Conservation (phyloP, 2,888 invertebrate genomes). For the Schrankia costaestrigalis region DNA sequence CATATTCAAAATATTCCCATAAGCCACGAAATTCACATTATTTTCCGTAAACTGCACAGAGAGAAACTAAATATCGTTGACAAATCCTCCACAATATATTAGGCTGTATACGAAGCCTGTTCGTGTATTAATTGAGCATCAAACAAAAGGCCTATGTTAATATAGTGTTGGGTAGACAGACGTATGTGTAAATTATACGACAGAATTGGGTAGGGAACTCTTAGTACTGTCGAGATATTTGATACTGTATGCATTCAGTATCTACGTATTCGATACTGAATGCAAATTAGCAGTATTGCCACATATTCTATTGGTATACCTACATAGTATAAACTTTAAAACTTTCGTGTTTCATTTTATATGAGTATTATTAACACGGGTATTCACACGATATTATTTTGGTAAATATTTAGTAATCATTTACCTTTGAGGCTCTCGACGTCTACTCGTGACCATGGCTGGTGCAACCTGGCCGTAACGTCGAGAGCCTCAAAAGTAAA, state of each 20-base stretch:
- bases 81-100: slow-evolving; percentile 55
- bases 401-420: too few species aligned
- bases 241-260: neutral
- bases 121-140: slow-evolving; percentile 60
- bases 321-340: too few species aligned
- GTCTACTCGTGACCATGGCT: too few species aligned
- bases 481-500: too few species aligned
- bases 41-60: slow-evolving; percentile 9
- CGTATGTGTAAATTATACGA: slow-evolving; percentile 77
- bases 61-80: slow-evolving; percentile 55
- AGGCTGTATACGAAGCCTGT: slow-evolving; percentile 23
- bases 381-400: too few species aligned
- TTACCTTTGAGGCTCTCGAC: too few species aligned
- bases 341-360: too few species aligned
- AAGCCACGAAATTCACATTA: slow-evolving; percentile 12
- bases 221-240: slow-evolving; percentile 24
- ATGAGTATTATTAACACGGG: too few species aligned
- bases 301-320: too few species aligned
- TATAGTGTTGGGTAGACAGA: slow-evolving; percentile 69
- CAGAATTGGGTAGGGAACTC: slow-evolving; percentile 37
- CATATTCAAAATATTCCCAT: slow-evolving; percentile 18
- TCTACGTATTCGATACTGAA: neutral
- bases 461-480: too few species aligned
- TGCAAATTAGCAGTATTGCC: too few species aligned
- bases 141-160: slow-evolving; percentile 73